Conservation (phyloP, 2,888 invertebrate species). For the Papilio gigon region DNA sequence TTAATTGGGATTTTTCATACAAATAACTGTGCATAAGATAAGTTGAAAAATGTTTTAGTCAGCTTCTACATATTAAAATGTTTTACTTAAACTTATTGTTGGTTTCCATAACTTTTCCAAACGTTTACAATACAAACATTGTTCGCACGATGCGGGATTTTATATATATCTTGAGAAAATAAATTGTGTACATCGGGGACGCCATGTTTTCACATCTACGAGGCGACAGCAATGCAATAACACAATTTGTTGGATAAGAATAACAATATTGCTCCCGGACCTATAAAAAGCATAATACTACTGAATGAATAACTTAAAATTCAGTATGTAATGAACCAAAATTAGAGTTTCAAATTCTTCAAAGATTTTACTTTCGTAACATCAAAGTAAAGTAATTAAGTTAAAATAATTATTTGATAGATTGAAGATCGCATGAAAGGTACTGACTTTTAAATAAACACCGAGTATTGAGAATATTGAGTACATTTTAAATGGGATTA, state of each 20-base stretch:
- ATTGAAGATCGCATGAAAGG: not conserved
- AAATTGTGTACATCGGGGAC: not conserved
- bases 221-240: not conserved
- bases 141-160: not conserved
- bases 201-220: not conserved
- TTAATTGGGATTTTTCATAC: too few relatives aligned
- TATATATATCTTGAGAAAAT: constrained; percentile 1
- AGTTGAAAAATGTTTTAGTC: not conserved
- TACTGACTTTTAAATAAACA: constrained; percentile 23
- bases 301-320: too few relatives aligned
- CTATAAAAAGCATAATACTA: too few relatives aligned
- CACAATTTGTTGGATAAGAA: not conserved
- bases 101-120: not conserved
- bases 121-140: not conserved
- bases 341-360: too few relatives aligned
- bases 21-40: too few relatives aligned
- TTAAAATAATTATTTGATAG: not conserved
- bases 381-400: too few relatives aligned
- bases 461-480: not conserved
- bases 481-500: constrained; percentile 32
- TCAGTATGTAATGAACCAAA: too few relatives aligned
- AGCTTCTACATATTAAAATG: not conserved
- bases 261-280: too few relatives aligned
- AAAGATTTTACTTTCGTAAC: too few relatives aligned
- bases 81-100: not conserved